Evolutionary conservation across 1,140 invertebrate species (phyloP).

Genomic region (Bombus superbus): DNA sequence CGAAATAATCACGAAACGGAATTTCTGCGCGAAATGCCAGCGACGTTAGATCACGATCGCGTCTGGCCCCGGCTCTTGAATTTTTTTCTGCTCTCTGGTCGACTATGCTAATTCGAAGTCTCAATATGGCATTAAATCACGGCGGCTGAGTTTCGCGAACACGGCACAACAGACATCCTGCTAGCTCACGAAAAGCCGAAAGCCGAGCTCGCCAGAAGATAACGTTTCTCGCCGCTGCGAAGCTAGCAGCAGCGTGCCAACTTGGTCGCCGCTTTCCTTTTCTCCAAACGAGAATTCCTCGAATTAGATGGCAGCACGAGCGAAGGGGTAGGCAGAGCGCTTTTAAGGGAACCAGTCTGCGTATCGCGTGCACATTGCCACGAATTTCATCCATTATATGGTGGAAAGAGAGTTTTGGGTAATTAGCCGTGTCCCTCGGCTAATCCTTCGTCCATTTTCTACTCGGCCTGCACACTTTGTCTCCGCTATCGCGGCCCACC

Average conservation of each 20-base stretch:
- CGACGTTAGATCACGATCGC: constrained; percentile 48
- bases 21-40: constrained; percentile 44
- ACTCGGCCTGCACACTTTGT: constrained; percentile 32
- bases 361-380: constrained; percentile 35
- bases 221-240: constrained; percentile 20
- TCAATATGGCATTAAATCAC: constrained; percentile 60
- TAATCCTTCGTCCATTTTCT: constrained; percentile 55
- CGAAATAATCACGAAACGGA: background rate
- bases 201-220: background rate
- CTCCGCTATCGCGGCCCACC: constrained; percentile 36
- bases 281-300: constrained; percentile 36
- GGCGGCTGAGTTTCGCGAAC: constrained; percentile 34
- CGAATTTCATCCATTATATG: constrained; percentile 36
- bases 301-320: constrained; percentile 43
- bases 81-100: constrained; percentile 4
- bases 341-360: constrained; percentile 49
- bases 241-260: constrained; percentile 19
- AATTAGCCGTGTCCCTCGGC: constrained; percentile 46
- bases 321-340: background rate
- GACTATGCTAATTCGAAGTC: constrained; percentile 55
- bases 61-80: background rate
- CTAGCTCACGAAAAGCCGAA: constrained; percentile 10
- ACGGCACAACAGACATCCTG: background rate
- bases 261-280: background rate
- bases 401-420: constrained; percentile 42